Base-by-base conservation (phyloP, 2,888 invertebrate genomes). In the Ephialtes manifestator region DNA sequence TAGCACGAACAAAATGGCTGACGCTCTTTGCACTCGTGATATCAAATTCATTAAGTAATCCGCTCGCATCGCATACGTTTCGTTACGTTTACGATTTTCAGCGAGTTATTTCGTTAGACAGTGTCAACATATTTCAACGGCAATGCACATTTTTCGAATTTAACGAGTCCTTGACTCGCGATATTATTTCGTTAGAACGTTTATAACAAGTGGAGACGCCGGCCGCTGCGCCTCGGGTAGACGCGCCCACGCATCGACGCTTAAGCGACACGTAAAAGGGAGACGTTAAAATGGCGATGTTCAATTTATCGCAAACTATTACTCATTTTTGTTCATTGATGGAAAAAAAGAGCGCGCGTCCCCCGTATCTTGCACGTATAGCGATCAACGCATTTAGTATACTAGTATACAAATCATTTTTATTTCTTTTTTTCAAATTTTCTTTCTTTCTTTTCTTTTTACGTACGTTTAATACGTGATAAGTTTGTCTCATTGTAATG, bases 121-220 rank as follows among this genome's bases (percentile, higher is more conserved):
- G 39, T 53, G 13, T 18, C 20, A 4, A 39, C 24, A 60, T 10
- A n/a, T 76, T 71, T 18, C 72, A 20, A 24, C 71, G 75, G 71
- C 28, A 79, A 75, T 51, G 58, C 43, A 85, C 65, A 79, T 82
- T 85, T 85, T 82, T 82, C 70, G 55, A 15, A 55, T 28, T 5
- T 13, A 15, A 28, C 63, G 63, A 51, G 67, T 28, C 18, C 74
- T 55, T 46, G 31, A 55, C 60, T 58, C 79, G 48, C 13, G 58
- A 68, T 71, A 72, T 53, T 58, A 48, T 15, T 75, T 72, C 70
- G 28, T 31, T 31, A 43, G 20, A 58, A 60, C 31, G 31, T 71
- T 79, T 72, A 58, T 84, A 87, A 88, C 86, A 86, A 90, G 89
- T 91, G 91, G 92, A 91, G 91, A 91, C 91, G 91, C 92, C 91